Base-by-base conservation (phyloP, 1,140 invertebrate species). In the Dreissena rostriformis region DNA sequence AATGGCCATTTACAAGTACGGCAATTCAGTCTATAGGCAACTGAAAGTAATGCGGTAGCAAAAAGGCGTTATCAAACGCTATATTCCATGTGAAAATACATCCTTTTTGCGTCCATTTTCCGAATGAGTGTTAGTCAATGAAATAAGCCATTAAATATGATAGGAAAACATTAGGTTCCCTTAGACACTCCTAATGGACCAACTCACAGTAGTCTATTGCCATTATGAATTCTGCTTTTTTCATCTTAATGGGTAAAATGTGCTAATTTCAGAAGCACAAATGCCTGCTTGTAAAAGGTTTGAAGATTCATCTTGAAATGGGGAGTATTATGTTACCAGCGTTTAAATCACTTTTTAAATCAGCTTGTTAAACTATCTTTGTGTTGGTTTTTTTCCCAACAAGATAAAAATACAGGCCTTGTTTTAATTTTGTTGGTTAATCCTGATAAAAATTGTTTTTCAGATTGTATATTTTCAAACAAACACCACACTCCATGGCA, bases 91-190 rank as follows among this genome's bases (percentile, higher is more conserved):
- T 49, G 28, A 19, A 66, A 28, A 11, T 79, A 79, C 14, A 7
- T 29, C 22, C 17, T 22, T 79, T 29, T 79, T 57, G 66, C 77
- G 28, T 65, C 57, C 1, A 78, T 53, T 52, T 70, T 53, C 39
- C 39, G 22, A 52, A 28, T 65, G 53, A 73, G 57, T 82, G 52
- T 82, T 73, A 39, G 28, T 51, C 55, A 73, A 73, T 71, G 55
- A 75, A 74, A 74, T 51, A 51, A 67, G 71, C 71, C 80, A 82
- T 82, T 82, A 82, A 73, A 75, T 63, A 53, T 67, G 49, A 82
- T 75, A 75, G 71, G 61, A 53, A 65, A 67, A 82, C 80, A 82
- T 82, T 82, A 82, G 80, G 63, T 52, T 26, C 19, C 52, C 63
- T 17, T 15, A 75, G 71, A 74, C 73, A 65, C 8, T 24, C 55